phyloP scores from a whole-genome alignment of 2,797 vertebrate genomes.

The Prunella strophiata region DNA sequence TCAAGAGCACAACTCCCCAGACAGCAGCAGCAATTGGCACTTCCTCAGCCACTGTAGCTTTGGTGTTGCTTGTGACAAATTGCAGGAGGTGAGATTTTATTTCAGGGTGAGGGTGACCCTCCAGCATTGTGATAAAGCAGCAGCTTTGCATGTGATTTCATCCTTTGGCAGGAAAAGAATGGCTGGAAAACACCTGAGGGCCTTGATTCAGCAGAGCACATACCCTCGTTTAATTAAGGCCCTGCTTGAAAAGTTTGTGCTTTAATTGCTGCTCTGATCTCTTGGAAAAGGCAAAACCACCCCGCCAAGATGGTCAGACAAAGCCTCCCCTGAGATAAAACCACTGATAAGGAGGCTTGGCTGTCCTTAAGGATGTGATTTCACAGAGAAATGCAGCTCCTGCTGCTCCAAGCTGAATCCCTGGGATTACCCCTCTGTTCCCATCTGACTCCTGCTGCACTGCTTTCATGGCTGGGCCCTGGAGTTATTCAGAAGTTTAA shows the following conservation, averaged over 20 bases:
- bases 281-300: neutral
- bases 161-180: slow-evolving; percentile 7
- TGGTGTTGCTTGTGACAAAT: neutral
- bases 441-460: neutral
- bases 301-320: neutral
- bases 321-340: neutral
- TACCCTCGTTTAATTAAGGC: neutral
- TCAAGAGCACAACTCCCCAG: neutral
- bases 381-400: neutral
- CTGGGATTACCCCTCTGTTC: neutral
- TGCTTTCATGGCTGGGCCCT: neutral
- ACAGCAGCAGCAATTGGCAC: neutral
- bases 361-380: neutral
- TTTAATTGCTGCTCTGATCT: slow-evolving; percentile 57
- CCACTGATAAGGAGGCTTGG: neutral
- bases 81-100: neutral
- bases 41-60: neutral
- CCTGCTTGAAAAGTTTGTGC: slow-evolving; percentile 29
- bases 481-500: neutral
- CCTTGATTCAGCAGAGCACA: neutral
- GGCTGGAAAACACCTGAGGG: slow-evolving; percentile 37
- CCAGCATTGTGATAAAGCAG: neutral
- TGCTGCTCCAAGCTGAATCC: neutral
- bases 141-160: slow-evolving; percentile 30
- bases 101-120: slow-evolving; percentile 38